These are phyloP conservation scores for Antigone vipio DNA, from an alignment of 2,113 vertebrate species.

Conservation along the genomic window DNA sequence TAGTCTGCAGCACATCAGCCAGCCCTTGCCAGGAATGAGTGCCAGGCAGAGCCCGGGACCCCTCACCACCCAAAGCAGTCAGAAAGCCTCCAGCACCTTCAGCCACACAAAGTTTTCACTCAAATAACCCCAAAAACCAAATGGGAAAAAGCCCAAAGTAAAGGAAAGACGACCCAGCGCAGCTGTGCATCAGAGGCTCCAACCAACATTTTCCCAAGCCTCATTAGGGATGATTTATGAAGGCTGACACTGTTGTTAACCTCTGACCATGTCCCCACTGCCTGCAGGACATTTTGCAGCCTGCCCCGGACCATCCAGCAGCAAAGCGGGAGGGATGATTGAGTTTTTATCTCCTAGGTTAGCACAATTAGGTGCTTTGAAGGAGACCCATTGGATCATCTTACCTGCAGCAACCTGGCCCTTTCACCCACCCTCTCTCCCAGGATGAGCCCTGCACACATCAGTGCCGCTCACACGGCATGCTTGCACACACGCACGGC, in stretches of 20 bases:
- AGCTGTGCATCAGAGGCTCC: neutral
- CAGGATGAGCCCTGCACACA: accelerated
- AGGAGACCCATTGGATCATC: neutral
- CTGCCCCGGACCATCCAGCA: neutral
- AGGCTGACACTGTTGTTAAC: constrained; percentile 35
- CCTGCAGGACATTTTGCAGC: neutral
- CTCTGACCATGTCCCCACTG: neutral
- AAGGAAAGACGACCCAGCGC: neutral
- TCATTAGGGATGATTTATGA: constrained; percentile 48
- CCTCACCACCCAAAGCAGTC: accelerated
- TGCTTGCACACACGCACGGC: neutral
- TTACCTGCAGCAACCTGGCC: neutral
- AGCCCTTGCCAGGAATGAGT: neutral
- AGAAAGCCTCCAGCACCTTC: neutral
- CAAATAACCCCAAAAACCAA: neutral
- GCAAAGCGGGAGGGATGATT: accelerated
- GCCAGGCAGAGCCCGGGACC: neutral
- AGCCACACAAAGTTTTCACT: neutral
- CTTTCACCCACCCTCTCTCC: accelerated
- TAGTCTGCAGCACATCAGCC: neutral
- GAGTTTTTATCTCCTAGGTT: neutral
- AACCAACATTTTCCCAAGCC: neutral
- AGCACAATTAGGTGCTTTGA: neutral
- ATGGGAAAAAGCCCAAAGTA: neutral
- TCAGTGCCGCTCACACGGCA: accelerated